Evolutionary conservation across 2,113 vertebrate species (phyloP), one percentile per base, ranked within the genome.

Genomic region (Barbus barbus): DNA sequence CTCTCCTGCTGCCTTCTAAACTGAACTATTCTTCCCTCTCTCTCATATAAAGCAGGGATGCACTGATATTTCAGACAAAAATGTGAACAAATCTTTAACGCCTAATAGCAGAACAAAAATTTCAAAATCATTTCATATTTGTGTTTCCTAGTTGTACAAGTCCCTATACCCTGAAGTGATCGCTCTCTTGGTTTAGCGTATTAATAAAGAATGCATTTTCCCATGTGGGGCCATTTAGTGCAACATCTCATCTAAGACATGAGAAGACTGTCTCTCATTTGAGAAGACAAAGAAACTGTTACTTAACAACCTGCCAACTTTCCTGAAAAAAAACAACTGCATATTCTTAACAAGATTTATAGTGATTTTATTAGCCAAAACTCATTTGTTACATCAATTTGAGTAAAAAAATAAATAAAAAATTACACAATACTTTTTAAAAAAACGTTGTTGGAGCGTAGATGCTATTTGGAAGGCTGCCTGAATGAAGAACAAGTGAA

Each of bases 1-100:
- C 46, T 48, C 81, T 78, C 82, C 56, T 74, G 46, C 51, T 74
- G 22, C 58, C 38, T 24, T 82, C 63, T 71, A 36, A 87, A 87
- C 44, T 61, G 73, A 78, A 84, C 74, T 63, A 79, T 82, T 81
- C 67, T 74, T 83, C 24, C n/a, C 9, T 46, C 53, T 73, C 28
- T 51, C 11, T 41, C 60, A n/a, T 74, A 6, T 41, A 20, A 22
- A 12, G 2, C 71, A 44, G 38, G 12, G 38, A 24, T 73, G 38
- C 38, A 51, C 8, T n/a, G 20, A 69, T 5, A 69, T 69, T 38
- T 69, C 33, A 69, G 65, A 33, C 28, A 65, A 69, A 65, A 69
- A 69, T 20, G 18, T 67, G 18, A 69, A 51, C 48, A 67, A 22
- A 69, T 20, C 20, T 36, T 69, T 22, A 36, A 22, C 8, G 3